These are phyloP conservation scores for Trogon surrucura DNA, from an alignment of 2,113 vertebrate species.

Conservation along the genomic window DNA sequence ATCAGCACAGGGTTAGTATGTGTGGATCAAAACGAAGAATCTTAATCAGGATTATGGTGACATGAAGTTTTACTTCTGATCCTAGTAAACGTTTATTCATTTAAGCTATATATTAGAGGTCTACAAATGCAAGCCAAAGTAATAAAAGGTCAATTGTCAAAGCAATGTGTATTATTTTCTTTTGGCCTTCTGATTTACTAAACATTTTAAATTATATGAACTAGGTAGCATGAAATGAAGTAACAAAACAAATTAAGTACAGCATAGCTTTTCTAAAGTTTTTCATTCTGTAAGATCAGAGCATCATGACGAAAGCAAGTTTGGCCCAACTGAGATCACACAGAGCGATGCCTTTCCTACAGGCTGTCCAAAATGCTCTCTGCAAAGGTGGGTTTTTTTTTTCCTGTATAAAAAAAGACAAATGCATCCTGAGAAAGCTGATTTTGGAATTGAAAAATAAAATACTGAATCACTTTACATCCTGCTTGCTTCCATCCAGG, in stretches of 20 bases:
- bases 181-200: neutral
- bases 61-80: neutral
- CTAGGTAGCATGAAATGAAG: neutral
- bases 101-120: neutral
- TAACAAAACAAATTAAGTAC: neutral
- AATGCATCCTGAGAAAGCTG: neutral
- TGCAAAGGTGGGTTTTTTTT: neutral
- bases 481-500: neutral
- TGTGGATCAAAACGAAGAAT: neutral
- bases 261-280: neutral
- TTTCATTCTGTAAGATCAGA: neutral
- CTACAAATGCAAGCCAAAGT: neutral
- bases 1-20: neutral
- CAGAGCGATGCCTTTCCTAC: neutral
- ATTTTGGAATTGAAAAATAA: neutral
- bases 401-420: neutral
- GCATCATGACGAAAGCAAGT: neutral
- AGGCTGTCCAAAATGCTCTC: neutral
- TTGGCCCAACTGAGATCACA: rapidly evolving
- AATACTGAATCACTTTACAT: neutral
- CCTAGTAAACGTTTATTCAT: neutral
- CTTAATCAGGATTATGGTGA: neutral
- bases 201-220: neutral
- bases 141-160: neutral
- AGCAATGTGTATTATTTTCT: neutral